These are phyloP conservation scores for Gasterosteus nipponicus DNA, from an alignment of 2,113 vertebrate species.

Conservation along the genomic window DNA sequence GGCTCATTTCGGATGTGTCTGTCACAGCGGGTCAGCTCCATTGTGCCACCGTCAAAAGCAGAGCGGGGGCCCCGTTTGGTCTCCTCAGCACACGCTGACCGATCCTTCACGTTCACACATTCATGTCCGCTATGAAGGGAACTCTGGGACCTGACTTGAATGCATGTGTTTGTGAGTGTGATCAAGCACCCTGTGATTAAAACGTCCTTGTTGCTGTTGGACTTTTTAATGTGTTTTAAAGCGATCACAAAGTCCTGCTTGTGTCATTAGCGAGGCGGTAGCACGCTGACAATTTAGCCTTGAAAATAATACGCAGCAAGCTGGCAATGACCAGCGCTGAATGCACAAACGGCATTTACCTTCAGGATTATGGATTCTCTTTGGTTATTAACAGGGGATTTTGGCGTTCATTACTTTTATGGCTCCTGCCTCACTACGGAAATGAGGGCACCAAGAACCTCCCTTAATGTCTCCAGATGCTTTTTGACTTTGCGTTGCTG, in stretches of 20 bases:
- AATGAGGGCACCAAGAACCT: background rate
- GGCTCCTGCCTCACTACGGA: conserved; percentile 1
- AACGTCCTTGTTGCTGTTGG: conserved; percentile 16
- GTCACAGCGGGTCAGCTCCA: conserved; percentile 36
- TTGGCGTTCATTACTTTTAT: background rate
- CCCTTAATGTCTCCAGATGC: background rate
- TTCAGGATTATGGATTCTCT: background rate
- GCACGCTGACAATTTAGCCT: conserved; percentile 22
- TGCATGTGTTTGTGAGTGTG: conserved; percentile 4
- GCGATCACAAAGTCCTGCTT: conserved; percentile 1
- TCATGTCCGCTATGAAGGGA: conserved; percentile 18
- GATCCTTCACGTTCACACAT: conserved; percentile 14
- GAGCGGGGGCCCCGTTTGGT: conserved; percentile 15
- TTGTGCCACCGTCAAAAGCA: conserved; percentile 3
- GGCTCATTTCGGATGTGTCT: conserved; percentile 51
- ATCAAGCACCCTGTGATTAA: conserved; percentile 34
- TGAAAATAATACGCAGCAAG: conserved; percentile 27
- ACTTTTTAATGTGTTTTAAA: conserved; percentile 20
- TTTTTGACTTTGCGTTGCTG: background rate
- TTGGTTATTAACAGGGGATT: conserved; percentile 11
- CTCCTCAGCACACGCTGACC: conserved; percentile 33
- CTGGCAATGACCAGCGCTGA: background rate
- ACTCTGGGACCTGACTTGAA: background rate
- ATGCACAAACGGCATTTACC: conserved; percentile 14
- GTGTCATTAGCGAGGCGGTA: conserved; percentile 8